Conservation (phyloP, 2,113 vertebrate genomes). For the Panthera tigris region DNA sequence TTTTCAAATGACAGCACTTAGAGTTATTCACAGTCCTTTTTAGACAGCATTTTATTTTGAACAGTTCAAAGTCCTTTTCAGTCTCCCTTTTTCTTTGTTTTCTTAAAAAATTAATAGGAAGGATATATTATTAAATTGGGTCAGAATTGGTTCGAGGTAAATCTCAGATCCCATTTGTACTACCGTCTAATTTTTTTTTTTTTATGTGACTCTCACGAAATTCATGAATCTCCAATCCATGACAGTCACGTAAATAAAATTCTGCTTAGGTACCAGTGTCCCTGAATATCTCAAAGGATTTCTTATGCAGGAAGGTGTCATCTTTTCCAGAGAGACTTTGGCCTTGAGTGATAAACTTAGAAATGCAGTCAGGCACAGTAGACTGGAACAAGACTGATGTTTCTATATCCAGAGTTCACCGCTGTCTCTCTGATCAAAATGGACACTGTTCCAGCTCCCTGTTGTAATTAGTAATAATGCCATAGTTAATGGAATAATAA, state of each 20-base stretch:
- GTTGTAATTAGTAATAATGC: slow-evolving; percentile 47
- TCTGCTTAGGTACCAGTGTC: not conserved
- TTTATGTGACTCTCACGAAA: not conserved
- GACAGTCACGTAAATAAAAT: not conserved
- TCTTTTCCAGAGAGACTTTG: not conserved
- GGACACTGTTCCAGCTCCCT: not conserved
- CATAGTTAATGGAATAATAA: slow-evolving; percentile 50
- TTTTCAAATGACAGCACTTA: not conserved
- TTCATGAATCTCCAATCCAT: not conserved
- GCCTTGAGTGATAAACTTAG: not conserved
- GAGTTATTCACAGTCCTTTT: slow-evolving; percentile 19
- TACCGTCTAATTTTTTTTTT: not conserved
- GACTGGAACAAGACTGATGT: not conserved
- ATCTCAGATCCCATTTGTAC: not conserved
- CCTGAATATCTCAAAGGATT: not conserved
- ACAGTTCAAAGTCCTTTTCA: slow-evolving; percentile 8
- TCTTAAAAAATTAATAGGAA: slow-evolving; percentile 15
- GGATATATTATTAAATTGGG: not conserved
- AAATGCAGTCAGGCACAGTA: not conserved
- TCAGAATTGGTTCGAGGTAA: slow-evolving; percentile 23
- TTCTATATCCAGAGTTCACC: not conserved
- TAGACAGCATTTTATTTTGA: not conserved
- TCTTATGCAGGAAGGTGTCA: not conserved
- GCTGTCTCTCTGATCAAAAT: not conserved
- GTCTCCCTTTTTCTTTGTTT: slow-evolving; percentile 30